Percentiles rank a stretch among this genome's conserved stretches.
Evolutionary conservation across 2,888 invertebrate species (phyloP).

Genomic region (Girardia tigrina): DNA sequence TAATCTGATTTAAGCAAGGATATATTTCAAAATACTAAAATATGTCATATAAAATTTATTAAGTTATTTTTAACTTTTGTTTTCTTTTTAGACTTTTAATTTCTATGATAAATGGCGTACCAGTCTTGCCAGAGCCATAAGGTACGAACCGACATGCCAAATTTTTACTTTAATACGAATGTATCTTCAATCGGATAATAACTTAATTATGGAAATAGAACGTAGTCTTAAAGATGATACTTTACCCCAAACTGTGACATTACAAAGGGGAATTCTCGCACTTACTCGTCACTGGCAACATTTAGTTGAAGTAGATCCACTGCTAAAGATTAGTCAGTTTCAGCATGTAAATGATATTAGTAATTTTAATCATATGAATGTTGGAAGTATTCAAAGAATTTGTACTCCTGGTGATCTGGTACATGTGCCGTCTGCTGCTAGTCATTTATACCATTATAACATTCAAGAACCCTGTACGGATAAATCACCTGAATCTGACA

Average conservation of each 20-base stretch:
- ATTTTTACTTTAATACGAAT: conserved; percentile 73
- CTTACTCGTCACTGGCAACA: conserved; percentile 72
- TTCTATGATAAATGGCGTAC: conserved; percentile 51
- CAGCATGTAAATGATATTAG: neutral
- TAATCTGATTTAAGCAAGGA: no score
- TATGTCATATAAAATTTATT: no score
- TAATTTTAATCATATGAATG: neutral
- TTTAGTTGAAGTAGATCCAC: conserved; percentile 30
- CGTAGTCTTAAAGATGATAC: conserved; percentile 56
- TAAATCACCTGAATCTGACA: neutral
- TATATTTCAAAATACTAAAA: no score
- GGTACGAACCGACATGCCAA: conserved; percentile 87
- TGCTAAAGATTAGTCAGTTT: neutral
- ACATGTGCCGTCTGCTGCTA: neutral
- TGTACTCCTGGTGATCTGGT: neutral
- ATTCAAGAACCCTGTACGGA: neutral
- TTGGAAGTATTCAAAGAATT: neutral
- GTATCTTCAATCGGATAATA: conserved; percentile 52
- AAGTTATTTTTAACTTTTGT: no score
- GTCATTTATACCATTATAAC: neutral
- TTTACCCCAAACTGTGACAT: conserved; percentile 70
- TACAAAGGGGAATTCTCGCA: conserved; percentile 84
- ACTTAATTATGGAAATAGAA: conserved; percentile 26
- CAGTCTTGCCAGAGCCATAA: conserved; percentile 71
- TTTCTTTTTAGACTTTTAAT: neutral